phyloP scores from a whole-genome alignment of 2,113 vertebrate genomes.

The Leptobrachium leishanense region DNA sequence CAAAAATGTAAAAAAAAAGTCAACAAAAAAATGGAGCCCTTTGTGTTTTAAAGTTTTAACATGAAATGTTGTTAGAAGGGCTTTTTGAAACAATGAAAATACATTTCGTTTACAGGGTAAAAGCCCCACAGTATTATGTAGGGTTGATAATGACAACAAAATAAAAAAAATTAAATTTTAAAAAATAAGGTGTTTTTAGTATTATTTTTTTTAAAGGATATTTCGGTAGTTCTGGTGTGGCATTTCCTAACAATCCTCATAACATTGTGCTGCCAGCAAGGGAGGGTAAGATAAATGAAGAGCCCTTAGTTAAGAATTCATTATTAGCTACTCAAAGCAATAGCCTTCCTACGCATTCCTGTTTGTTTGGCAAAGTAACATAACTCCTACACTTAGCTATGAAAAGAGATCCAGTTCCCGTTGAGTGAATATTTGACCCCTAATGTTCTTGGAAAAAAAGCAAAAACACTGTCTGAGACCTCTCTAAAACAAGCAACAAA shows the following conservation, averaged over 20 bases:
- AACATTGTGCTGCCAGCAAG: conserved; percentile 1
- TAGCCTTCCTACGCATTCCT: conserved; percentile 57
- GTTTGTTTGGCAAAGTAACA: conserved; percentile 65
- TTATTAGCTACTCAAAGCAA: conserved; percentile 64
- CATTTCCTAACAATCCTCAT: conserved; percentile 9
- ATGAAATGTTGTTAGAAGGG: conserved; percentile 27
- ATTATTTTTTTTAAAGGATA: conserved; percentile 36
- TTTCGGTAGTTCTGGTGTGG: conserved; percentile 15
- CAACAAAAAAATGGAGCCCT: conserved; percentile 10
- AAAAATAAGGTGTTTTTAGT: neutral
- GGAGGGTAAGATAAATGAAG: conserved; percentile 52
- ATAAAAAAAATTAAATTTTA: neutral
- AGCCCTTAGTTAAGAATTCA: conserved; percentile 60
- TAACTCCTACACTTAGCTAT: conserved; percentile 62
- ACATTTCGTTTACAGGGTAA: conserved; percentile 46
- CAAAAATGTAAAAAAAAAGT: conserved; percentile 24
- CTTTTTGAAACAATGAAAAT: conserved; percentile 25
- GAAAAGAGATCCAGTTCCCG: conserved; percentile 64
- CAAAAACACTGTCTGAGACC: conserved; percentile 25
- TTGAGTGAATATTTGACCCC: conserved; percentile 64
- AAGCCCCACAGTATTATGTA: conserved; percentile 33
- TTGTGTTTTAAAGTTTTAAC: conserved; percentile 14
- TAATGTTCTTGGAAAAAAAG: conserved; percentile 55
- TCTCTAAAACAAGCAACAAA: neutral
- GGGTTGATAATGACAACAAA: conserved; percentile 26